These are phyloP conservation scores for Bactericera cockerelli DNA, from an alignment of 1,140 invertebrate species.

Conservation along the genomic window DNA sequence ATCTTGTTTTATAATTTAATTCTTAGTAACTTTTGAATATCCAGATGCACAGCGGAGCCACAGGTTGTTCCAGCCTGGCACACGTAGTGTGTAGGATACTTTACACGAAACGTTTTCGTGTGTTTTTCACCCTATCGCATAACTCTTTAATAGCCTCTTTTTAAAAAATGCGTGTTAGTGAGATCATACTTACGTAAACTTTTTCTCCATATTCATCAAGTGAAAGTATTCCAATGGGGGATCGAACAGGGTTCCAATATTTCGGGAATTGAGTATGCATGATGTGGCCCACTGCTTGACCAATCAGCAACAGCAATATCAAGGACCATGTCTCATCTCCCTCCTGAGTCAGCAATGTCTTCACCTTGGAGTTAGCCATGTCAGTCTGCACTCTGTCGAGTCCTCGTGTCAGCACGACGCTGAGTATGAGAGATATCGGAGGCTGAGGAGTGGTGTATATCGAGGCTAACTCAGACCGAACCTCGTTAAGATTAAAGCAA, in stretches of 20 bases:
- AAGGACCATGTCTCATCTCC: slow-evolving; percentile 2
- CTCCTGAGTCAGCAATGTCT: neutral
- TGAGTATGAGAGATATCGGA: neutral
- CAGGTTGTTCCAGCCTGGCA: no score
- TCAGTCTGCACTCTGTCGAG: slow-evolving; percentile 1
- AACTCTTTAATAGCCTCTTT: no score
- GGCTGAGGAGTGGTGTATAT: neutral
- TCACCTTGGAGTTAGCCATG: neutral
- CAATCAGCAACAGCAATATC: neutral
- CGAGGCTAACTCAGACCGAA: neutral
- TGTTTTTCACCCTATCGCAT: no score
- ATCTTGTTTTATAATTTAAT: no score
- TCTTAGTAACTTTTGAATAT: no score
- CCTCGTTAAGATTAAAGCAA: neutral
- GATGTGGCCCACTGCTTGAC: slow-evolving; percentile 1
- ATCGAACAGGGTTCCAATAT: neutral
- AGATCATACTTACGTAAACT: slow-evolving; percentile 8
- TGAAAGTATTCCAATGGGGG: neutral
- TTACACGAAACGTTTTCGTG: no score
- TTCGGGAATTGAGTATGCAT: neutral
- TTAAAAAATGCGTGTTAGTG: no score
- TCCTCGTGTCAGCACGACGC: neutral
- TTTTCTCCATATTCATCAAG: slow-evolving; percentile 8
- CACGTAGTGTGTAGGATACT: no score
- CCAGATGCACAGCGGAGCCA: no score